phyloP scores from a whole-genome alignment of 2,113 vertebrate genomes.

The Tragelaphus strepsiceros region DNA sequence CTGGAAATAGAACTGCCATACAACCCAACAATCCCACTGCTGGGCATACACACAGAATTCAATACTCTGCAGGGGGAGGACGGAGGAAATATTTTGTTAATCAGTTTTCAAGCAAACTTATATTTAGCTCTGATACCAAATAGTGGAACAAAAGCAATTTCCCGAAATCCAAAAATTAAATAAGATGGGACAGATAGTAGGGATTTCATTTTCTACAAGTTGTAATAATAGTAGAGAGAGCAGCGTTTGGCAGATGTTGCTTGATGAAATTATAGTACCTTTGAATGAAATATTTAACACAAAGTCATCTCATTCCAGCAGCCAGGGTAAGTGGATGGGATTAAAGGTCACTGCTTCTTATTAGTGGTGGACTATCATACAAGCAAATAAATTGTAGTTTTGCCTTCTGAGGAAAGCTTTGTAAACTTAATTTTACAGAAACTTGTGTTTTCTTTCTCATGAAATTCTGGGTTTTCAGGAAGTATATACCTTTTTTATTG shows the following conservation, averaged over 20 bases:
- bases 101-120: constrained; percentile 38
- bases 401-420: background rate
- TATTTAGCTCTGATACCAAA: constrained; percentile 36
- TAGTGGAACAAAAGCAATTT: constrained; percentile 39
- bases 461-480: background rate
- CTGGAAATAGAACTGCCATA: background rate
- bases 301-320: background rate
- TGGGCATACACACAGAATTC: background rate
- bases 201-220: constrained; percentile 33
- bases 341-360: background rate
- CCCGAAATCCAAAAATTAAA: constrained; percentile 31
- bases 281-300: background rate
- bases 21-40: background rate
- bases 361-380: background rate
- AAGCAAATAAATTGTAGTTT: background rate
- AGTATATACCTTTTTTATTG: background rate
- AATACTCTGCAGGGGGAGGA: background rate
- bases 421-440: background rate
- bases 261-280: background rate
- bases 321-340: background rate
- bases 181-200: background rate
- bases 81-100: background rate
- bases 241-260: background rate
- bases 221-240: background rate
- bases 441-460: background rate